These are phyloP conservation scores for Podarcis lilfordi DNA, from an alignment of 2,797 vertebrate genomes.

Conservation along the genomic window DNA sequence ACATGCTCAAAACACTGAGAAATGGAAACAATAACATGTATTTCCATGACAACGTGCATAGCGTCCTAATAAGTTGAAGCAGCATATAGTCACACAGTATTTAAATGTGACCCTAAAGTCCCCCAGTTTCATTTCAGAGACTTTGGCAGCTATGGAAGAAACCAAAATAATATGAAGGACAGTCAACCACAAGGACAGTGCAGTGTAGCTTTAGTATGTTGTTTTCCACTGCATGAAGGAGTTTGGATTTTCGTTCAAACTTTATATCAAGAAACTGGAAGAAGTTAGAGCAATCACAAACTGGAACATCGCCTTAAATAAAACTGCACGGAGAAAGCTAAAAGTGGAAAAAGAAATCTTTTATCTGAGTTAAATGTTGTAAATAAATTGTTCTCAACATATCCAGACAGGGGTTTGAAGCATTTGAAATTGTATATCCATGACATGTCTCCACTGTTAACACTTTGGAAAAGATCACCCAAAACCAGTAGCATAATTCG, in stretches of 20 bases:
- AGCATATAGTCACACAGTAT: slow-evolving; percentile 70
- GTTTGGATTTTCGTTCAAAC: slow-evolving; percentile 84
- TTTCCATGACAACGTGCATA: slow-evolving; percentile 80
- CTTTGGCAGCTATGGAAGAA: slow-evolving; percentile 85
- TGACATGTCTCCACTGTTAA: slow-evolving; percentile 75
- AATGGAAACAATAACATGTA: slow-evolving; percentile 84
- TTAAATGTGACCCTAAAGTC: slow-evolving; percentile 76
- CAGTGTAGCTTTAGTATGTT: slow-evolving; percentile 83
- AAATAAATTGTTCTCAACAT: slow-evolving; percentile 91
- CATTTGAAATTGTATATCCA: slow-evolving; percentile 77
- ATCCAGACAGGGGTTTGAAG: slow-evolving; percentile 84
- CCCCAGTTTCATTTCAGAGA: slow-evolving; percentile 72
- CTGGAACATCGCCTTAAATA: slow-evolving; percentile 98
- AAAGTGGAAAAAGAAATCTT: slow-evolving; percentile 83
- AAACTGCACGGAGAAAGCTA: slow-evolving; percentile 89
- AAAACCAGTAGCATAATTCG: slow-evolving; percentile 69
- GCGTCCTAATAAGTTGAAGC: slow-evolving; percentile 72
- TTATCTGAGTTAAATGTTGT: slow-evolving; percentile 89
- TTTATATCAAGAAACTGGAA: slow-evolving; percentile 83
- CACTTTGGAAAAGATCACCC: slow-evolving; percentile 68
- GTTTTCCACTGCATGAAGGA: slow-evolving; percentile 83
- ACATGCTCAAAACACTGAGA: slow-evolving; percentile 87
- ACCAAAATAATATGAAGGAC: slow-evolving; percentile 82
- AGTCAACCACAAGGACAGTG: slow-evolving; percentile 77
- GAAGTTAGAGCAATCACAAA: slow-evolving; percentile 84